Evolutionary conservation across 2,113 vertebrate species (phyloP).

Genomic region (Tragelaphus scriptus): DNA sequence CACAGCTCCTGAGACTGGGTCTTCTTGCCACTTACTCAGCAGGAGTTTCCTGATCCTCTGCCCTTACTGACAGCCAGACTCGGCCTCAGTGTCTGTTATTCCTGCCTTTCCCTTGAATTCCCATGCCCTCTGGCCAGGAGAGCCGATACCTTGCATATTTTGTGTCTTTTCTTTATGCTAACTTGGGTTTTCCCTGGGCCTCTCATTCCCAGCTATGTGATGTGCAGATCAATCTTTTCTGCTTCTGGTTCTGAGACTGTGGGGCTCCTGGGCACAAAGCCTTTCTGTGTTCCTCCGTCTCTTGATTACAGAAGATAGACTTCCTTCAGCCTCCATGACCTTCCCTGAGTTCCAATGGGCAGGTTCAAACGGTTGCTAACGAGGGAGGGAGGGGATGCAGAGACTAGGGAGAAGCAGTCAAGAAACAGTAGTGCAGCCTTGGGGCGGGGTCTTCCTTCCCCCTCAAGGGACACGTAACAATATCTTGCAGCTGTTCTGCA

Average conservation of each 20-base stretch:
- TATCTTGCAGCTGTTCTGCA: background rate
- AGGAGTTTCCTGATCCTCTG: background rate
- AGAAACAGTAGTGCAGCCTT: background rate
- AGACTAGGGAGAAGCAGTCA: background rate
- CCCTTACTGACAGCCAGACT: accelerated
- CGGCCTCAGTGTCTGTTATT: accelerated
- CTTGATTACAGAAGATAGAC: background rate
- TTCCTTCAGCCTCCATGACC: background rate
- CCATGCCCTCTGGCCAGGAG: too few relatives aligned
- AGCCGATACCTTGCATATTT: accelerated
- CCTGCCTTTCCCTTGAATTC: background rate
- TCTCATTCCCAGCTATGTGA: background rate
- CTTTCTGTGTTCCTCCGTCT: background rate
- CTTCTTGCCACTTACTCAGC: background rate
- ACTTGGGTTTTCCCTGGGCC: background rate
- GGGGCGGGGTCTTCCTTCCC: background rate
- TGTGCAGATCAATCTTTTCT: background rate
- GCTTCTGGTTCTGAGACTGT: background rate
- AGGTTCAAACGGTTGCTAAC: background rate
- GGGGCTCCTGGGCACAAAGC: background rate
- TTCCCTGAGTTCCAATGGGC: background rate
- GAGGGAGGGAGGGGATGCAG: background rate
- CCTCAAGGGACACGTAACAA: background rate
- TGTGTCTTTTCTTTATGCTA: background rate
- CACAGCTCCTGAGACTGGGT: background rate